Base-by-base conservation (phyloP, 2,888 invertebrate species). In the Pherbina coryleti region DNA sequence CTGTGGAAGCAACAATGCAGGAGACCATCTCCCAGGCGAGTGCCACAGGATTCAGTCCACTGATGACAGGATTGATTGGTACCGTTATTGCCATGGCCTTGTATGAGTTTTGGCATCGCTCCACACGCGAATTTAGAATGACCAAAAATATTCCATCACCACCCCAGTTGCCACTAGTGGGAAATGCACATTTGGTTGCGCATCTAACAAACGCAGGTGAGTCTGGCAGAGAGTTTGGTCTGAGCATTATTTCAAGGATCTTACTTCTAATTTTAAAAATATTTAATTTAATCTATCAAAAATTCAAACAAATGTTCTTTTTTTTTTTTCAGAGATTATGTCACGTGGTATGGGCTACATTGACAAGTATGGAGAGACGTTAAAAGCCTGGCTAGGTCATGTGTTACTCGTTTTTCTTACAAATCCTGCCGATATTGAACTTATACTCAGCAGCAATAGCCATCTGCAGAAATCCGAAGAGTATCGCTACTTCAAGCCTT, bases 401-500 rank as follows among this genome's bases (percentile, higher is more conserved):
- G 93, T 93, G 80, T 90, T 95, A 3, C 9, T 94, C 0, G 90
- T 95, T 5, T 94, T 94, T 88, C 89, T 95, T 14, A 88, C 91
- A 0, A 93, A 95, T 82, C 93, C 95, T 9, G 89, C 92, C 0
- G 95, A 95, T 83, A 92, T 94, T 14, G 95, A 95, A 87, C 90
- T 94, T 0, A 93, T 95, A 71, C 89, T 95, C 5, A 93, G 94
- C 84, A 95, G 95, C 78, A 92, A 93, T 77, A 92, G 93, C n/a
- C 94, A 95, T 85, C 92, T 95, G 81, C 93, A 95, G 86, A 95
- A 95, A 86, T 92, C 95, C 0, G 84, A 91, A 14, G 95, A 95
- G 82, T 95, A 95, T 86, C 90, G 92, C 79, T 94, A 94, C 88
- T 95, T 95, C 88, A 92, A 94, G 84, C 95, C 95, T 0, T 95